Base-by-base conservation (phyloP, 2,113 vertebrate genomes). In the Brachyhypopomus gauderio region DNA sequence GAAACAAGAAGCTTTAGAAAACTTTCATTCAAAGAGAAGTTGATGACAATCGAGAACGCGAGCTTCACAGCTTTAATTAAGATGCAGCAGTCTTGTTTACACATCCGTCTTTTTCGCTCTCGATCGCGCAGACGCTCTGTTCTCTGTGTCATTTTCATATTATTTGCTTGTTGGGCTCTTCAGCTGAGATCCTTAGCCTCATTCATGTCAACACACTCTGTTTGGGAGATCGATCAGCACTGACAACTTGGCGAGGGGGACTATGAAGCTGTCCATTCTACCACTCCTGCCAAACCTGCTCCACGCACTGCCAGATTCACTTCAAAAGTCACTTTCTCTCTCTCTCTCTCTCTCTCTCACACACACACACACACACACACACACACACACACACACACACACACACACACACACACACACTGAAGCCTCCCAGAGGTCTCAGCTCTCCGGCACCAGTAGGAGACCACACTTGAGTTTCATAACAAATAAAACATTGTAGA, bases 221-320 rank as follows among this genome's bases (percentile, higher is more conserved):
- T 36, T 23, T 66, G 11, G n/a, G 58, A n/a, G 19, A 60, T 60
- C n/a, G n/a, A 22, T 60, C 58, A 60, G 58, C 19, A 6, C 58
- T 60, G 58, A 60, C 58, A 62, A 52, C 45, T 52, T 52, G 45
- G 45, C 45, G 45, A 52, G 9, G 1, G 45, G 1, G 20, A 58
- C 17, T 73, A 58, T 60, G 36, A 12, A 48, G 17, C 38, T 77
- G 41, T 17, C 17, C 62, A 14, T 58, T 73, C 20, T 72, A 14
- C n/a, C 14, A 25, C 67, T 27, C 16, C 56, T 60, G 66, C 66
- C 55, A 71, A 70, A 71, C 25, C 55, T 56, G 45, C 45, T 52
- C 9, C 45, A 3, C 11, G 45, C 45, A 52, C 45, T 52, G 45
- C 45, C 45, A 52, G 45, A 52, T 52, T 52, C 45, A 52, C 45